phyloP scores from a whole-genome alignment of 2,888 invertebrate species.

The Allygus modestus region DNA sequence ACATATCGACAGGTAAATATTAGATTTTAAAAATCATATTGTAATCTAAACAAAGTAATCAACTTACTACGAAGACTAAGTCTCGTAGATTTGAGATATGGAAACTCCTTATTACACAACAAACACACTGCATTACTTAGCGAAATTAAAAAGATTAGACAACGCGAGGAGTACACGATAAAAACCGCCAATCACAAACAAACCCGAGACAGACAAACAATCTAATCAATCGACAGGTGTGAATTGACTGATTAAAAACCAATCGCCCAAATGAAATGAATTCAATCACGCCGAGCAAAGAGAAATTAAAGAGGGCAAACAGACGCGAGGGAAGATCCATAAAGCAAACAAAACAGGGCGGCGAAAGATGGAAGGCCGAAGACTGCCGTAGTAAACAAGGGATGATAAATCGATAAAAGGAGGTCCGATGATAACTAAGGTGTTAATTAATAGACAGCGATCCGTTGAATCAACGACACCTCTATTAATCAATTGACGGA shows the following conservation, averaged over 20 bases:
- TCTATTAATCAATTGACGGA: constrained; percentile 55
- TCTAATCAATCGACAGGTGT: constrained; percentile 15
- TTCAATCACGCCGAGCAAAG: constrained; percentile 54
- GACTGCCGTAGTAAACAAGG: constrained; percentile 38
- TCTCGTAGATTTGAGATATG: no score
- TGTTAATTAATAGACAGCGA: constrained; percentile 52
- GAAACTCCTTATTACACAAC: no score
- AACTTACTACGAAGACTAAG: no score
- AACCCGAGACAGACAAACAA: constrained; percentile 24
- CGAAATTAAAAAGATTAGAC: background rate
- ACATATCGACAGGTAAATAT: no score
- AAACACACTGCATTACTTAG: no score
- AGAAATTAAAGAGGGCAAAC: constrained; percentile 58
- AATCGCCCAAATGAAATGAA: constrained; percentile 46
- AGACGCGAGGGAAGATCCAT: constrained; percentile 42
- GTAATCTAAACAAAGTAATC: no score
- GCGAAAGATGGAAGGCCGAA: constrained; percentile 4
- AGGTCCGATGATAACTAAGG: constrained; percentile 50
- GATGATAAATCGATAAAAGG: constrained; percentile 54
- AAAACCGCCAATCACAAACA: background rate
- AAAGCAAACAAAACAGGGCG: constrained; percentile 35
- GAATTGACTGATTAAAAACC: constrained; percentile 53
- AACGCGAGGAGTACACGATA: background rate
- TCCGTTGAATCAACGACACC: constrained; percentile 53
- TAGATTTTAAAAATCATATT: no score